Base-by-base conservation (phyloP, 2,888 invertebrate genomes). In the Drosophila maculinotata region DNA sequence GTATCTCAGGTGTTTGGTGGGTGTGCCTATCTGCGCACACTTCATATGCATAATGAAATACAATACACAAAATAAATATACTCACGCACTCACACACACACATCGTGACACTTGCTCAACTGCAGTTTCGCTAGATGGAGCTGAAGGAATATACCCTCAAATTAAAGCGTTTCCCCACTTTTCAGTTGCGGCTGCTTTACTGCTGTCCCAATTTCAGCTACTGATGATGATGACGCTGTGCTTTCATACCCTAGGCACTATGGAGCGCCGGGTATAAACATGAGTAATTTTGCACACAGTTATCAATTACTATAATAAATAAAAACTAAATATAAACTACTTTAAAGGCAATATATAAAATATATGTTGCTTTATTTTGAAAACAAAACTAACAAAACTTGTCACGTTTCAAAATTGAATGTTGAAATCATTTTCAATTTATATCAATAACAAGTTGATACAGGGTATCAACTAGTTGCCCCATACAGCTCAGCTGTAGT, bases 11-110 rank as follows among this genome's bases (percentile, higher is more conserved):
- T 33, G 26, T 30, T 66, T 66, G 23, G 35, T 26, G 36, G 35
- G 25, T 20, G 28, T 20, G 57, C 39, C 59, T 63, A 51, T 69
- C 39, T 36, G 57, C 26, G 42, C 60, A 33, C 48, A 51, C 48
- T 60, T 70, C 65, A 70, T 76, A 82, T 76, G 62, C 79, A 81
- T 74, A 81, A 79, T 79, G 76, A 79, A 76, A 76, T 63, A 62
- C 52, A 51, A 67, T 69, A 35, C 51, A 31, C 15, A 38, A 39
- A 66, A 20, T 20, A 45, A 28, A 25, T 26, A 35, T 31, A 41
- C 33, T 17, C 28, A 26, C 30, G 49, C 66, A 63, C 57, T 36
- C 58, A 45, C 38, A 39, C 42, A 25, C 60, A 53, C 54, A 42
- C 36, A 36, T 44, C 33, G 8, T 6, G 14, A 31, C 44, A 56